Conservation (phyloP, 2,797 vertebrate genomes). For the Microcaecilia unicolor region DNA sequence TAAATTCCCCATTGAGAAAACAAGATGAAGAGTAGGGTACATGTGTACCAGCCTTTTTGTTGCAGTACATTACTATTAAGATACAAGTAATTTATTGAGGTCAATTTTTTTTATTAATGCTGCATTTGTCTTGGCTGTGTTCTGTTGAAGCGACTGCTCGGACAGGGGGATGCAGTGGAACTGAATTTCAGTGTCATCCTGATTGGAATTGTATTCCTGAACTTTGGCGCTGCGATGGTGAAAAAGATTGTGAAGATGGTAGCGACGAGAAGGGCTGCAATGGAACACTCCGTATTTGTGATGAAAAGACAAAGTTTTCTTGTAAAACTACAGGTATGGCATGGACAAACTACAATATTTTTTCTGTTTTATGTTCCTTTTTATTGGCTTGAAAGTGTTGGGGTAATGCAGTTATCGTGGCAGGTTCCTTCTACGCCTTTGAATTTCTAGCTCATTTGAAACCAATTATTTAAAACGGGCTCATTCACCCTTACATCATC, state of each 20-base stretch:
- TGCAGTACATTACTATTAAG: too few species aligned
- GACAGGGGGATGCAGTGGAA: conserved; percentile 69
- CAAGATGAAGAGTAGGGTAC: too few species aligned
- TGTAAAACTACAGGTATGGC: conserved; percentile 79
- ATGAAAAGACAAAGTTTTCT: conserved; percentile 89
- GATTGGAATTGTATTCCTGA: conserved; percentile 88
- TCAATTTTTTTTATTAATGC: too few species aligned
- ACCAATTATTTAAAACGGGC: too few species aligned
- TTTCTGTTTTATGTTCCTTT: too few species aligned
- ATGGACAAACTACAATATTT: background rate
- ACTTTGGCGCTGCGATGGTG: conserved; percentile 88
- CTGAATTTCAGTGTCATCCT: conserved; percentile 83
- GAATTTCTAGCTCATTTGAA: background rate
- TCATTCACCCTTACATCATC: too few species aligned
- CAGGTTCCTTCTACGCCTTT: background rate
- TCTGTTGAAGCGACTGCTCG: conserved; percentile 70
- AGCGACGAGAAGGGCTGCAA: conserved; percentile 86
- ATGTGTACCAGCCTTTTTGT: too few species aligned
- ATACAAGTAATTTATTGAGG: too few species aligned
- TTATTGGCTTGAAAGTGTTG: too few species aligned
- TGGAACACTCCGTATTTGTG: conserved; percentile 76
- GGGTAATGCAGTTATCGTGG: too few species aligned
- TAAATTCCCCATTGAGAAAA: too few species aligned
- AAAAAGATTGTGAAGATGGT: conserved; percentile 94
- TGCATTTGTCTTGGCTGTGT: too few species aligned